These are phyloP conservation scores for Ectemnius lituratus DNA, from an alignment of 2,888 invertebrate species.

Conservation along the genomic window DNA sequence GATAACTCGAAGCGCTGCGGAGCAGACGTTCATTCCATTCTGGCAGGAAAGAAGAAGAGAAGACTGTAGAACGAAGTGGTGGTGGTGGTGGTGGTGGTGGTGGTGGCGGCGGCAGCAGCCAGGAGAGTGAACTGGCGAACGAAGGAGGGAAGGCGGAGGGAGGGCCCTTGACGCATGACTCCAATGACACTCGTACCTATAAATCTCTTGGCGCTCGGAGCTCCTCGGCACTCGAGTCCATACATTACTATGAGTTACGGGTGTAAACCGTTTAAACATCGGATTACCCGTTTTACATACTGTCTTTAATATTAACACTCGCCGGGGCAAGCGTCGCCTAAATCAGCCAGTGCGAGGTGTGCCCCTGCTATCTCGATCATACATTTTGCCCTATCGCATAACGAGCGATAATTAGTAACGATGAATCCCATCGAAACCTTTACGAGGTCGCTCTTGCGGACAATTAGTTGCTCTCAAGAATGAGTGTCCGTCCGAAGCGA, in stretches of 20 bases:
- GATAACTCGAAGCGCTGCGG: background rate
- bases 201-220: slow-evolving; percentile 71
- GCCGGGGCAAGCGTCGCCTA: slow-evolving; percentile 51
- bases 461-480: too few relatives aligned
- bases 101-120: background rate
- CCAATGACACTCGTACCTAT: slow-evolving; percentile 75
- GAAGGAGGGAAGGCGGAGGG: slow-evolving; percentile 18
- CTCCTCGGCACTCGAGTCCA: slow-evolving; percentile 69
- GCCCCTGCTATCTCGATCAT: slow-evolving; percentile 32
- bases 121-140: slow-evolving; percentile 13
- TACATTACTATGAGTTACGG: slow-evolving; percentile 76
- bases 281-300: slow-evolving; percentile 76
- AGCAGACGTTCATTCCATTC: background rate
- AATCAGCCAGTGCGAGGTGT: slow-evolving; percentile 42
- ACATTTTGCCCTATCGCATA: background rate
- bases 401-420: slow-evolving; percentile 5
- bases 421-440: background rate
- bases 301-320: slow-evolving; percentile 74
- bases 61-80: background rate
- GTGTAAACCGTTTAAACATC: slow-evolving; percentile 76
- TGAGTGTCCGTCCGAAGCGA: too few relatives aligned
- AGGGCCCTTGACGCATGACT: slow-evolving; percentile 72
- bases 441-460: too few relatives aligned
- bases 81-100: too few relatives aligned
- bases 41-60: slow-evolving; percentile 2